phyloP scores from a whole-genome alignment of 1,140 invertebrate species.

The Anastatus disparis region DNA sequence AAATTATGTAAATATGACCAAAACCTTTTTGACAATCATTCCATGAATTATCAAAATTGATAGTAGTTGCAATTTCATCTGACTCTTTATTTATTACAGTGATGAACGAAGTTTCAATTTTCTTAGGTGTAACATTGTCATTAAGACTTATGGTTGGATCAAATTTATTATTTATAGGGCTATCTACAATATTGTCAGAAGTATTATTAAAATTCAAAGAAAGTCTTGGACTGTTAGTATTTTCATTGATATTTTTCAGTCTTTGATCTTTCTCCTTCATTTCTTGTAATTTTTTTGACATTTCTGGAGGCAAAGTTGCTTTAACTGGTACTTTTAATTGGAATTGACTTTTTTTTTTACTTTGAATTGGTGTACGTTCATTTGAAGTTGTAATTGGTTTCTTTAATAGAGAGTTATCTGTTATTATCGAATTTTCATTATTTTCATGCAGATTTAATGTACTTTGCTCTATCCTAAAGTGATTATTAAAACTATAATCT shows the following conservation, averaged over 20 bases:
- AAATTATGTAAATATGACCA: too few species aligned
- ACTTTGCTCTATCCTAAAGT: background rate
- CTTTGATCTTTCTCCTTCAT: conserved; percentile 49
- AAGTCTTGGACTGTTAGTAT: background rate
- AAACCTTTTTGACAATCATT: too few species aligned
- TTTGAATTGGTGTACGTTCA: background rate
- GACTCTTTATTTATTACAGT: too few species aligned
- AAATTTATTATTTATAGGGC: too few species aligned
- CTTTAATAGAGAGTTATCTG: background rate
- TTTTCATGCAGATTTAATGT: too few species aligned
- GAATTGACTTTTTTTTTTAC: conserved; percentile 47
- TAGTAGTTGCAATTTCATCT: too few species aligned
- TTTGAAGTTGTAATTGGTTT: background rate
- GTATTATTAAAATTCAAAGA: too few species aligned
- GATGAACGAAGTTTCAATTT: too few species aligned
- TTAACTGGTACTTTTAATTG: conserved; percentile 56
- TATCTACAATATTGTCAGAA: too few species aligned
- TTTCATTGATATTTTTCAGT: conserved; percentile 27
- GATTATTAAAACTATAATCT: background rate
- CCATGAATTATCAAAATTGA: too few species aligned
- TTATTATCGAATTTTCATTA: background rate
- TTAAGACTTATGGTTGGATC: too few species aligned
- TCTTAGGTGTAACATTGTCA: too few species aligned
- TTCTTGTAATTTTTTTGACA: conserved; percentile 51
- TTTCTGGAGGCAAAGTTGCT: conserved; percentile 45